Base-by-base conservation (phyloP, 1,140 invertebrate genomes). In the Drosophila yakuba region DNA sequence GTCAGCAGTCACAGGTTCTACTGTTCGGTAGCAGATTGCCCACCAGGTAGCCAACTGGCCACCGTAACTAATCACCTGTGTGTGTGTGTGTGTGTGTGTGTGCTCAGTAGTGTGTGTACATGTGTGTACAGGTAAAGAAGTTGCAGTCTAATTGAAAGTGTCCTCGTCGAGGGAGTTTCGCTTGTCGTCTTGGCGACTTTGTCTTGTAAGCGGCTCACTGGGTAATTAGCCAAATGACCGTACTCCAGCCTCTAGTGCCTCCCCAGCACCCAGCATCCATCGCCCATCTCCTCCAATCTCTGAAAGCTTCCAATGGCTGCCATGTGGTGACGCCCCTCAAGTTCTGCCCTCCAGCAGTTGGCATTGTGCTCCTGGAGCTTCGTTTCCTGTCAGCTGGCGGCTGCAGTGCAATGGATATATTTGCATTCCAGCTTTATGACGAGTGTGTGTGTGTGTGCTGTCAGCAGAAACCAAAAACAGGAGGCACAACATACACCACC, bases 151-250 rank as follows among this genome's bases (percentile, higher is more conserved):
- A 75, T 75, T 61, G 73, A 75, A 75, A 66, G 48, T 36, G 54
- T 35, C 35, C 68, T 17, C 45, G 39, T 44, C 56, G 57, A 39
- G 76, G 56, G 56, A 73, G 23, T 74, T 60, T 44, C 15, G 57
- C 41, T 38, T 23, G 54, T 68, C 64, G 64, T 52, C 63, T 69
- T 73, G 57, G 81, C 73, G 77, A 84, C 85, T 84, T 84, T 51
- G 69, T 64, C 67, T 84, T 61, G 62, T 73, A 85, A 77, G 62
- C 81, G 62, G 77, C 80, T 85, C 77, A 74, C 61, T 81, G 74
- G 63, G 63, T 85, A 86, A 85, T 85, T 85, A 85, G 72, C 76
- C 48, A 84, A 84, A 75, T 62, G 80, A 32, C 41, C 35, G 20
- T 11, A 23, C 47, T 36, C 20, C 62, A 47, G 61, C 69, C 17